A percentile compares a stretch with the other conserved stretches of the same genome.
Conservation (phyloP, 2,113 vertebrate genomes). For the Nothobranchius furzeri region DNA sequence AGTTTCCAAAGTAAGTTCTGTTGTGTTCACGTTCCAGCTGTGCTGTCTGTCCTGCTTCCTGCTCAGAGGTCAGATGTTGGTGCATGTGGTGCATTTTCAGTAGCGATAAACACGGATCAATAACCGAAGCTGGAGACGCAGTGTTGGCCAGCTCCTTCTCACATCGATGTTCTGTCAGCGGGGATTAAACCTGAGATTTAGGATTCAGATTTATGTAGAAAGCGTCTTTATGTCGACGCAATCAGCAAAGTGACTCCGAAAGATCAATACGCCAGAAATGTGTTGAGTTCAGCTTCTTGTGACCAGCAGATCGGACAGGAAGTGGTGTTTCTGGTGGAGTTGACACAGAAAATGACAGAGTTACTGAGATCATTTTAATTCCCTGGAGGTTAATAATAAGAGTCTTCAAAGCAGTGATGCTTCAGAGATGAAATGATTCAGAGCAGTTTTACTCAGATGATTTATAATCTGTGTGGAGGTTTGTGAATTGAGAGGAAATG, state of each 20-base stretch:
- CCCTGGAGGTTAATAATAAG: not conserved
- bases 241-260: not conserved
- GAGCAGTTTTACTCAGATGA: no score
- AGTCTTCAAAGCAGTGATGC: not conserved
- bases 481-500: no score
- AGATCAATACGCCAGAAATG: not conserved
- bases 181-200: not conserved
- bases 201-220: not conserved
- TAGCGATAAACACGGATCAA: not conserved
- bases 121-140: not conserved
- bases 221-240: not conserved
- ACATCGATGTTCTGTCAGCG: not conserved
- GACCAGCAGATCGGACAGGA: not conserved
- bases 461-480: no score
- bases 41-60: not conserved
- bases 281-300: not conserved
- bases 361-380: not conserved
- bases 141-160: not conserved
- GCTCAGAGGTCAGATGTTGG: not conserved
- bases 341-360: no score
- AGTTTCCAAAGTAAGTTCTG: slow-evolving; percentile 90
- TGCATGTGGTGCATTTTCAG: not conserved
- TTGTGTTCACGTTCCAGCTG: not conserved
- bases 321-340: not conserved
- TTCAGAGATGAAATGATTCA: not conserved